Evolutionary conservation across 2,888 invertebrate species (phyloP).

Genomic region (Leucania comma): DNA sequence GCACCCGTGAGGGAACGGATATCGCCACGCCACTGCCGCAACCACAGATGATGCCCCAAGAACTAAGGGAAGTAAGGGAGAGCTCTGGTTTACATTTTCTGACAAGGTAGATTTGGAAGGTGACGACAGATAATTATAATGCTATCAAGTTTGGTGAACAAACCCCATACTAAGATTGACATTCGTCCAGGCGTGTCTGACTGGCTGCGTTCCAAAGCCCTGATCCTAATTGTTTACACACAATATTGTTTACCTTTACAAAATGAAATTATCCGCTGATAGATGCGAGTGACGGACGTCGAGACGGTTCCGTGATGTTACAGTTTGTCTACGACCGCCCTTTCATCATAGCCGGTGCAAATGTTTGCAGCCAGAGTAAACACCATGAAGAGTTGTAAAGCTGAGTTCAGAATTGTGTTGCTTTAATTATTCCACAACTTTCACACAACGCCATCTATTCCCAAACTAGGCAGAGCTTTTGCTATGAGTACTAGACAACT

Average conservation of each 20-base stretch:
- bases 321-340: conserved; percentile 40
- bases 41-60: no score
- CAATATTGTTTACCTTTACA: conserved; percentile 63
- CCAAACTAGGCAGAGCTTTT: no score
- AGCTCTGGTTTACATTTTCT: no score
- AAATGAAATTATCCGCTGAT: conserved; percentile 58
- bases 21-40: no score
- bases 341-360: conserved; percentile 52
- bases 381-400: conserved; percentile 44
- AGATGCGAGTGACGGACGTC: conserved; percentile 61
- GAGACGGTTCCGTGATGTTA: conserved; percentile 30
- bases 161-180: conserved; percentile 19
- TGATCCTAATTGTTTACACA: conserved; percentile 60
- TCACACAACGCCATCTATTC: no score
- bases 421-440: neutral
- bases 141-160: conserved; percentile 7
- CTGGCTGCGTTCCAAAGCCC: conserved; percentile 67
- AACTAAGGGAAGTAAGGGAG: no score
- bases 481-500: no score
- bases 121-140: neutral
- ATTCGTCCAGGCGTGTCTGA: conserved; percentile 16
- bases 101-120: no score
- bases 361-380: conserved; percentile 56
- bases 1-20: no score
- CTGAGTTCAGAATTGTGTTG: neutral